Base-by-base conservation (phyloP, 2,797 vertebrate genomes). In the Lophotriccus pileatus region DNA sequence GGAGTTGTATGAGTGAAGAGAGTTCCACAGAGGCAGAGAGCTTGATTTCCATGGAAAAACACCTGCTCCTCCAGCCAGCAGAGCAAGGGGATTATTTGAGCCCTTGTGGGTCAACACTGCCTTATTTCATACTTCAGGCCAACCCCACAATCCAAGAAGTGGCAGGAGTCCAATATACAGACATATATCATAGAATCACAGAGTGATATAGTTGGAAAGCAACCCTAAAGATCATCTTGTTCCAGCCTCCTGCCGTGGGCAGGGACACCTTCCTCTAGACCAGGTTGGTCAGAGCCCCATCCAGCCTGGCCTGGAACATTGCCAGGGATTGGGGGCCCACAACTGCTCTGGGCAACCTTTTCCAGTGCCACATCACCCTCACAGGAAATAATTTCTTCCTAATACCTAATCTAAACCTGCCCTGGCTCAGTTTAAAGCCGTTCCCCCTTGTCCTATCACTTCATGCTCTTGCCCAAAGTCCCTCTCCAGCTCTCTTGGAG, bases 261-360 rank as follows among this genome's bases (percentile, higher is more conserved):
- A 64, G n/a, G 37, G 44, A 23, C 14, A 20, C 6, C 10, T 46
- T 46, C 12, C 30, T 2, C 30, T 5, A 10, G 0, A 0, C 18
- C 34, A 66, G 9, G 15, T 0, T 36, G 25, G 12, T 52, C 46
- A 0, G 0, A 41, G 22, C 46, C 8, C 9, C 19, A 12, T 28
- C 46, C 52, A 32, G 1, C 30, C 9, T 72, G 44, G 39, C 17
- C 39, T 36, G 2, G 25, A 1, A 53, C 25, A 28, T 6, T 15
- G 14, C 19, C 39, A 72, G n/a, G 37, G 10, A 70, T 27, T 28
- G 0, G 5, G 12, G 17, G 63, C 0, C 15, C 59, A 28, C 30
- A 72, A 6, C 1, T 36, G 39, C 52, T 32, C 46, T 53, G 25
- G 18, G 18, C 10, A 78, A 0, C 5, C 44, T 17, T 8, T 36